Percentiles rank a stretch among this genome's conserved stretches.
phyloP scores from a whole-genome alignment of 1,140 invertebrate genomes.

The Diorhabda sublineata region DNA sequence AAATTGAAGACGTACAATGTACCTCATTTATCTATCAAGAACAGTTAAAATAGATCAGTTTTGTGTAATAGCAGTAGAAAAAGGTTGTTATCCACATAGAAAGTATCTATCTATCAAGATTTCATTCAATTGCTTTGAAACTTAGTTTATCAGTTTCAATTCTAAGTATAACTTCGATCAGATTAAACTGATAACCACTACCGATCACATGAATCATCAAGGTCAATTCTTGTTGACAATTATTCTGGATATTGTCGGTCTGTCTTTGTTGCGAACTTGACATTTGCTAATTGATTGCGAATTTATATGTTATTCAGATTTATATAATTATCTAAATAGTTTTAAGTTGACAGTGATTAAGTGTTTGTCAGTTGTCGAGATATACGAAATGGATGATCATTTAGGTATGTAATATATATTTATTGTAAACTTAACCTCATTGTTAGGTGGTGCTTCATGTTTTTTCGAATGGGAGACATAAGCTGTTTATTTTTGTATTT shows the following conservation, averaged over 20 bases:
- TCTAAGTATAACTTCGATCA: no score
- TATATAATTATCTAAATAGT: background rate
- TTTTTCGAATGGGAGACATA: background rate
- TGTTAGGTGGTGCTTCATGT: conserved; percentile 4
- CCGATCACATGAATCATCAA: background rate
- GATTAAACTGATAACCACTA: no score
- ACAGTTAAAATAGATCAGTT: no score
- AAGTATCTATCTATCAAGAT: no score
- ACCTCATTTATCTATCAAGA: no score
- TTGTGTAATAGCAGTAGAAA: no score
- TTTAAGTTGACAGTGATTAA: background rate
- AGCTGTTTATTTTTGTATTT: no score
- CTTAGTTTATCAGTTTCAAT: no score
- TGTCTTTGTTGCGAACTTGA: background rate
- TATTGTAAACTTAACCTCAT: conserved; percentile 5
- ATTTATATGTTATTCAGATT: background rate
- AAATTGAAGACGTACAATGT: no score
- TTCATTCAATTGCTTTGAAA: no score
- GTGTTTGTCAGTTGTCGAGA: no score
- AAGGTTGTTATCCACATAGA: no score
- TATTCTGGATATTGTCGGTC: background rate
- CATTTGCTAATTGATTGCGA: background rate
- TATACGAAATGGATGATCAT: conserved; percentile 10
- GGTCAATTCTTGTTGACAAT: background rate
- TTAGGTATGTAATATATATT: conserved; percentile 7